Conservation (phyloP, 2,888 invertebrate genomes). For the Kuschelorhynchus macadamiae region DNA sequence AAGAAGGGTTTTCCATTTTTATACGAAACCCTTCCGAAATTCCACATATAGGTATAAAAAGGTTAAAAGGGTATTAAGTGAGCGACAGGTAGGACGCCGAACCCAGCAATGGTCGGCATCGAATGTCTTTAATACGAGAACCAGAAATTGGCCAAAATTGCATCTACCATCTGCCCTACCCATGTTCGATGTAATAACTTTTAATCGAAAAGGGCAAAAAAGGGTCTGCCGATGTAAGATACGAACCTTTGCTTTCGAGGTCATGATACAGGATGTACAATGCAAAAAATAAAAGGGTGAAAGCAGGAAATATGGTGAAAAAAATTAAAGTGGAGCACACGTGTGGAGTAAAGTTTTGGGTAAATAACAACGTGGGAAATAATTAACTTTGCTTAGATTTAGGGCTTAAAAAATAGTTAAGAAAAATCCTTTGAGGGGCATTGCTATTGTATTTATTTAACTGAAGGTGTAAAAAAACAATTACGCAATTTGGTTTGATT, state of each 20-base stretch:
- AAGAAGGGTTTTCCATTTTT: conserved; percentile 50
- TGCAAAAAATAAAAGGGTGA: conserved; percentile 27
- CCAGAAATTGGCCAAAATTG: conserved; percentile 54
- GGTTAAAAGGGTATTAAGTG: conserved; percentile 36
- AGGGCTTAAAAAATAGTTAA: background rate
- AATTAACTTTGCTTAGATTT: conserved; percentile 7
- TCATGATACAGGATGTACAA: conserved; percentile 38
- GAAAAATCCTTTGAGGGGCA: too few species aligned
- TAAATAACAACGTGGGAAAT: conserved; percentile 22
- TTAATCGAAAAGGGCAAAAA: conserved; percentile 51
- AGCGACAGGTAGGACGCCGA: conserved; percentile 53
- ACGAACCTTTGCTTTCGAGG: conserved; percentile 35
- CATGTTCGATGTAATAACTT: conserved; percentile 48
- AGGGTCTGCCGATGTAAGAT: conserved; percentile 22
- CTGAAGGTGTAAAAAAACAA: too few species aligned
- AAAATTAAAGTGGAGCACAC: conserved; percentile 27
- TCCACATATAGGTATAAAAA: conserved; percentile 32
- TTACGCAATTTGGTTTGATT: too few species aligned
- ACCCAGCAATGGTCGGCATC: conserved; percentile 35
- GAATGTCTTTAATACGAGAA: conserved; percentile 39
- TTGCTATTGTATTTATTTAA: too few species aligned
- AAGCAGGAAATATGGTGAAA: conserved; percentile 23
- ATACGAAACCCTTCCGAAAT: conserved; percentile 44
- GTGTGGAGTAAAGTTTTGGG: background rate
- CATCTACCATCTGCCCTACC: conserved; percentile 59